Conservation (phyloP, 1,140 invertebrate species). For the Bombyx mori region DNA sequence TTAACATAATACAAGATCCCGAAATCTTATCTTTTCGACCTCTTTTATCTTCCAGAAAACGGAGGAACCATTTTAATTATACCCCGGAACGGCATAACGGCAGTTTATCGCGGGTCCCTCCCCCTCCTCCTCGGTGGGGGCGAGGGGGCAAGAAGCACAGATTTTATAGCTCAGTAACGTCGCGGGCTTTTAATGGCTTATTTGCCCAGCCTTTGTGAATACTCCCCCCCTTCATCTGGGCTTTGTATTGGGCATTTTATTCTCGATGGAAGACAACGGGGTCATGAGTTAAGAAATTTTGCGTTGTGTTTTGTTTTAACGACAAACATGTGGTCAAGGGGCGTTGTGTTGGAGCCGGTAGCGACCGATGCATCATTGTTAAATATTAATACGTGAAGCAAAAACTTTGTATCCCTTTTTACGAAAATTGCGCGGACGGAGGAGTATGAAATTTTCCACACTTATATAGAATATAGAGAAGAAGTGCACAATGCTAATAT, state of each 20-base stretch:
- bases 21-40: too few relatives aligned
- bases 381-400: too few relatives aligned
- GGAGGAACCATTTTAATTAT: conserved; percentile 65
- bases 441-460: too few relatives aligned
- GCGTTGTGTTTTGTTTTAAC: neutral
- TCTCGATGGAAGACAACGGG: conserved; percentile 48
- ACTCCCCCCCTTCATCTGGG: conserved; percentile 24
- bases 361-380: too few relatives aligned
- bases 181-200: conserved; percentile 67
- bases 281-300: neutral
- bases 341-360: too few relatives aligned
- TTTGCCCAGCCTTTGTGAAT: conserved; percentile 59
- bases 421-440: too few relatives aligned
- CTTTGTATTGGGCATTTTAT: conserved; percentile 60
- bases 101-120: conserved; percentile 45
- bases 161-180: conserved; percentile 62
- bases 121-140: conserved; percentile 16
- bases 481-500: too few relatives aligned
- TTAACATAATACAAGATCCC: too few relatives aligned
- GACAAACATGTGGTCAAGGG: too few relatives aligned
- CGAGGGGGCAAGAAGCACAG: conserved; percentile 57
- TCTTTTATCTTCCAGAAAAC: conserved; percentile 32
- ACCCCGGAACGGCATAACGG: conserved; percentile 58
- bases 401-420: too few relatives aligned
- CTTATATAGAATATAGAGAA: too few relatives aligned